Evolutionary conservation across 2,888 invertebrate genomes (phyloP).

Genomic region (Cataglyphis livida): DNA sequence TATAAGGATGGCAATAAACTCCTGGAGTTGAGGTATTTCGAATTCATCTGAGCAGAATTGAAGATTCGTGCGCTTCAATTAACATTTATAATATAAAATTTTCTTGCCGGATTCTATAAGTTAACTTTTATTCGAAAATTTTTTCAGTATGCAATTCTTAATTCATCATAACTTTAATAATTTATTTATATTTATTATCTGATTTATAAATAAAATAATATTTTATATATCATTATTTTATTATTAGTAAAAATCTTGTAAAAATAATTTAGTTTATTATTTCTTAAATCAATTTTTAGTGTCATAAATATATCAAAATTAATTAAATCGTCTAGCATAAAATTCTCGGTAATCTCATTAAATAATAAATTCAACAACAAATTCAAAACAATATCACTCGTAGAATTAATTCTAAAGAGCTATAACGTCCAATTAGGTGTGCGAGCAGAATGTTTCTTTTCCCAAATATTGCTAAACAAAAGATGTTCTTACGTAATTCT

Average conservation of each 20-base stretch:
- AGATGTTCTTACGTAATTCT: background rate
- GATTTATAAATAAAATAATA: background rate
- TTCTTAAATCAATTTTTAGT: background rate
- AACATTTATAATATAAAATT: constrained; percentile 53
- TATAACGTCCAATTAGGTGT: constrained; percentile 9
- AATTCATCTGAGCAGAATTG: constrained; percentile 65
- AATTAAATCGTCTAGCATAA: background rate
- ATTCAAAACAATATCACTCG: background rate
- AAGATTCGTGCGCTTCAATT: constrained; percentile 65
- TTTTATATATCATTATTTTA: background rate
- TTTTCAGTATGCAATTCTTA: background rate
- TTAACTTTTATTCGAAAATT: background rate
- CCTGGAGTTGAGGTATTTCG: constrained; percentile 63
- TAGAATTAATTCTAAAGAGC: background rate
- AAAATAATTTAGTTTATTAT: background rate
- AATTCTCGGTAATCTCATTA: background rate
- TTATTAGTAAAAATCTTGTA: background rate
- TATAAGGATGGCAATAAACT: constrained; percentile 27
- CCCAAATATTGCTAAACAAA: background rate
- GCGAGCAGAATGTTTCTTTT: background rate
- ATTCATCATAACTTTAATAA: background rate
- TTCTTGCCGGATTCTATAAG: background rate
- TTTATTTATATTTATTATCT: background rate
- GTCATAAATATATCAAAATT: background rate
- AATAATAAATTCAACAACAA: constrained; percentile 28